Base-by-base conservation (phyloP, 2,797 vertebrate genomes). In the Cyprinodon diabolis region DNA sequence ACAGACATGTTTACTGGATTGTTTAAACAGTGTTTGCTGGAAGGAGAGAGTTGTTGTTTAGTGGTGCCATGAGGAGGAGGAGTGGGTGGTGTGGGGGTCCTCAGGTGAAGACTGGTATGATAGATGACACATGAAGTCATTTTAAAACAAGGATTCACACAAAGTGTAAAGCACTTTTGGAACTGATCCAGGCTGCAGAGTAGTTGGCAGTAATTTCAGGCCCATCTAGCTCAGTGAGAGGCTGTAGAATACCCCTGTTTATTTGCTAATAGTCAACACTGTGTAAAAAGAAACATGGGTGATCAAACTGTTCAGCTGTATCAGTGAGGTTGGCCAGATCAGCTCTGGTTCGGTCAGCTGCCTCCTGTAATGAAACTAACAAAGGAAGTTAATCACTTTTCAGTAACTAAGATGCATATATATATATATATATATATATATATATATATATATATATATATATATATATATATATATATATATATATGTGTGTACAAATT, bases 1-100 rank as follows among this genome's bases (percentile, higher is more conserved):
- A 95, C 93, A 93, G 94, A 93, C 95, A 92, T 95, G 94, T 95
- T 95, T 95, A 95, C 94, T 90, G 83, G 92, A 83, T 93, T 93
- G 91, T 94, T 93, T 93, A 94, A 93, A 93, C 91, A 90, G 86
- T 90, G 90, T 92, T 93, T 88, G 88, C 87, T 87, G 86, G 84
- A 86, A 93, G 90, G 85, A 89, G 83, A 83, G 84, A 55, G 78
- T 88, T 85, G 85, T 55, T 87, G 88, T 87, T 85, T 82, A 78
- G 68, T 63, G 77, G 76, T 7, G 55, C 68, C 55, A 73, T 67
- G 75, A 65, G 67, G 58, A 68, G 48, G 66, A 72, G 71, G 71
- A 71, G 81, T 69, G 47, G 45, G 75, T n/a, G 71, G 72, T 71
- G 71, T 68, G 77, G 72, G 55, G 56, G 74, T 52, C n/a, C 37